Evolutionary conservation across 2,888 invertebrate genomes (phyloP), one percentile per base, ranked within the genome.

Genomic region (Lysandra bellargus): DNA sequence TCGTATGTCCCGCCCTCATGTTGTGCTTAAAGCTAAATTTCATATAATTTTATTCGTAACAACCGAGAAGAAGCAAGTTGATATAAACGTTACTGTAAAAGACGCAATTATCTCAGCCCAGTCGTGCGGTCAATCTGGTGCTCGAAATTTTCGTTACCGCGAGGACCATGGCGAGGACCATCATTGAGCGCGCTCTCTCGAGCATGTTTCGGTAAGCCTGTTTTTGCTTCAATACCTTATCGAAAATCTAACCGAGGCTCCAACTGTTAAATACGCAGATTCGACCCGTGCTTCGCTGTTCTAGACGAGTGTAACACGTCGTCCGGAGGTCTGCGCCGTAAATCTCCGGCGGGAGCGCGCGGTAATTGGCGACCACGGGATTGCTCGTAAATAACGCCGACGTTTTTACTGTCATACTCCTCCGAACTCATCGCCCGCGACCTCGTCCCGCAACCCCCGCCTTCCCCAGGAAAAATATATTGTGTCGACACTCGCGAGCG

Each of bases 381-480:
- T 80, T 57, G 61, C 76, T 81, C 81, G 81, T 81, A 80, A 82
- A 81, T 80, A 78, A 80, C 78, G 76, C 61, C 69, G 80, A 81
- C 80, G 79, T 82, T 78, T 75, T 75, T 49, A 75, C 49, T 53
- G 44, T 49, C 49, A 75, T 49, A 75, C 30, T 75, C 49, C 49
- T 75, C n/a, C 53, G 23, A 74, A 74, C 75, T 75, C 44, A 75
- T 75, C 49, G 30, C 30, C 9, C 64, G 4, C 49, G 30, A n/a
- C 44, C 74, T 74, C n/a, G 37, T 23, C 7, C 9, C 7, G 23
- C 30, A 61, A 5, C 23, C 9, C 23, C 23, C 5, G 5, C n/a
- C n/a, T 60, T 64, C 23, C 64, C 12, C 3, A 30, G 12, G 12
- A 23, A 64, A 64, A 12, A 23, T 30, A 30, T 23, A 23, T 23